Conservation (phyloP, 2,113 vertebrate genomes). For the Bambusicola thoracicus region DNA sequence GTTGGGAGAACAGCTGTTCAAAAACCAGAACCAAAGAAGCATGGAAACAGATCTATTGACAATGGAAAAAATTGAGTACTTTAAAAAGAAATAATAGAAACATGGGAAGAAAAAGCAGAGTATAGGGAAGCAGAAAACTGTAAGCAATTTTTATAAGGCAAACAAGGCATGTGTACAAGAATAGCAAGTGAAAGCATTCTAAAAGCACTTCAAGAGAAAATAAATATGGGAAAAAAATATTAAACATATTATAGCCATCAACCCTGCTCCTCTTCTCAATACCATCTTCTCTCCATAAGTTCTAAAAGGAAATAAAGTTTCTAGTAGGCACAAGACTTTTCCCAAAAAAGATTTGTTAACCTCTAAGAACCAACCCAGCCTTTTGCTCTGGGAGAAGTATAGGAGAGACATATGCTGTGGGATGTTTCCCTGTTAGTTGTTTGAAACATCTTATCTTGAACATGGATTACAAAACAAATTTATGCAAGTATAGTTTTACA, state of each 20-base stretch:
- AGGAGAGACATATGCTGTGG: not conserved
- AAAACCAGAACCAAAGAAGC: not conserved
- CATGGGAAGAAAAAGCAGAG: not conserved
- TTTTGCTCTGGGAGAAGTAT: not conserved
- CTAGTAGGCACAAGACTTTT: not conserved
- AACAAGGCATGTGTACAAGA: not conserved
- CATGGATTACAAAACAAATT: not conserved
- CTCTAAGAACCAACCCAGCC: not conserved
- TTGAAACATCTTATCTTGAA: not conserved
- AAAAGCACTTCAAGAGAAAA: not conserved
- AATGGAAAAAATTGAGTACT: not conserved
- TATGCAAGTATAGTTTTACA: not conserved
- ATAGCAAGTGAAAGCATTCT: not conserved
- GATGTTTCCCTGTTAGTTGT: not conserved
- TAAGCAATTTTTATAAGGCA: not conserved
- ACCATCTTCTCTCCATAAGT: accelerated
- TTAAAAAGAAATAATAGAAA: not conserved
- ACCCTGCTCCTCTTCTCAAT: accelerated
- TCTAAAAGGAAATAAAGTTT: not conserved
- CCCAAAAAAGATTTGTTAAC: not conserved
- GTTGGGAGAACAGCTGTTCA: not conserved
- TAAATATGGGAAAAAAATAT: not conserved
- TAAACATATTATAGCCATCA: not conserved
- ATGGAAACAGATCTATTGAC: not conserved
- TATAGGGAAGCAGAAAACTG: not conserved